Evolutionary conservation across 2,113 vertebrate genomes (phyloP), one percentile per base, ranked within the genome.

Genomic region (Lagopus leucura): DNA sequence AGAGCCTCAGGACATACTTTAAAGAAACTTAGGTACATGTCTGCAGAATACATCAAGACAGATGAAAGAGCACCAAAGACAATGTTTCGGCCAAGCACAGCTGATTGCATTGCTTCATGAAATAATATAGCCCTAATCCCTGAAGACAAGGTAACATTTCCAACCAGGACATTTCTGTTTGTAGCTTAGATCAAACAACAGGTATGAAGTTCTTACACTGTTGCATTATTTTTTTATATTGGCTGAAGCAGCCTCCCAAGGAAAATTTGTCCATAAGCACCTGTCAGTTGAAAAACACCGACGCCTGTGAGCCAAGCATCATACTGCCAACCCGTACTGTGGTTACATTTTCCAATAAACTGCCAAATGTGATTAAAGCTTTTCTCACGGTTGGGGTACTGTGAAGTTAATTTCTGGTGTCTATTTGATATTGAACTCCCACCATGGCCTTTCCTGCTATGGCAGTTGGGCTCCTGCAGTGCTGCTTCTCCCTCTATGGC

Each of bases 1-100:
- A 57, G 91, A 89, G 55, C 19, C 66, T 32, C 24, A n/a, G 54
- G 65, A 20, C 27, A 52, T 77, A 70, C 89, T 93, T 87, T 50
- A 87, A 20, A 82, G 58, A 82, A 72, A 82, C 65, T 73, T 58
- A 72, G 47, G 21, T 43, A 70, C 0, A 2, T 24, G 92, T 84
- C 77, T 73, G 40, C 40, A 88, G 77, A 89, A 67, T 25, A 61
- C 10, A 54, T 11, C 36, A 24, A 72, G 6, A 61, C 50, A 89
- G 70, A 77, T 24, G 1, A 69, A 82, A 90, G 57, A 21, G 3
- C 5, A 50, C 15, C 27, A 21, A 7, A 19, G 40, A 24, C 12
- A 61, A 73, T 30, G 61, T 30, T 57, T 79, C 72, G 47, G 43
- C 80, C 4, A 5, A 5, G 50, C 40, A 84, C 79, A 66, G 74